These are phyloP conservation scores for Nothocercus julius DNA, from an alignment of 2,113 vertebrate genomes.

Conservation along the genomic window DNA sequence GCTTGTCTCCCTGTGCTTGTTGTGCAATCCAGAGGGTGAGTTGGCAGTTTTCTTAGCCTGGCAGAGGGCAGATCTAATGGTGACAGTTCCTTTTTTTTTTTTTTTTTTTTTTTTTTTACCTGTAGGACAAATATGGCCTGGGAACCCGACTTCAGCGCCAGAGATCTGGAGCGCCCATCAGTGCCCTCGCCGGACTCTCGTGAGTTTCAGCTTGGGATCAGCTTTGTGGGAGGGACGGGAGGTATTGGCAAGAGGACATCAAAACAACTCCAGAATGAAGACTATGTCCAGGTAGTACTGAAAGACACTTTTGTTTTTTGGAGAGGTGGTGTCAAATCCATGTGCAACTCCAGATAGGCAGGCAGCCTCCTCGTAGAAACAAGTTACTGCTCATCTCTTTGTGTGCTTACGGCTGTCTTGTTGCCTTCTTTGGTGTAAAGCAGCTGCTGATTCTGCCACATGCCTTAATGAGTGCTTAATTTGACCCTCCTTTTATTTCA, in stretches of 20 bases:
- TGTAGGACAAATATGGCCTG: slow-evolving; percentile 95
- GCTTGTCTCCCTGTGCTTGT: slow-evolving; percentile 68
- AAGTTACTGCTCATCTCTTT: not conserved
- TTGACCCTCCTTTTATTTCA: slow-evolving; percentile 53
- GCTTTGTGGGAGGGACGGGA: not conserved
- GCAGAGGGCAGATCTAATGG: not conserved
- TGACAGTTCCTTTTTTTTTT: slow-evolving; percentile 26
- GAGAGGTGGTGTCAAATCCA: accelerated
- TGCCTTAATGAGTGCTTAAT: not conserved
- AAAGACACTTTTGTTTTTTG: not conserved
- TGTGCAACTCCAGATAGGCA: not conserved
- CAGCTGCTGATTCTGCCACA: accelerated
- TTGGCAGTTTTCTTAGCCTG: slow-evolving; percentile 39
- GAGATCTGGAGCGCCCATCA: slow-evolving; percentile 91
- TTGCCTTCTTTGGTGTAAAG: not conserved
- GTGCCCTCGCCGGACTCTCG: slow-evolving; percentile 92
- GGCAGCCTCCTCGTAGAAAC: not conserved
- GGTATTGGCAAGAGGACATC: not conserved
- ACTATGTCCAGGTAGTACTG: not conserved
- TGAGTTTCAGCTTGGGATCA: slow-evolving; percentile 78
- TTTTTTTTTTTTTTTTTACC: slow-evolving; percentile 6
- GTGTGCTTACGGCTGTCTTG: not conserved
- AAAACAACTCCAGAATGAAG: not conserved
- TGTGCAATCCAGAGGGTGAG: slow-evolving; percentile 58
- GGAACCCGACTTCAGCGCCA: slow-evolving; percentile 95